phyloP scores from a whole-genome alignment of 2,888 invertebrate genomes.

The Aphidoletes aphidimyza region DNA sequence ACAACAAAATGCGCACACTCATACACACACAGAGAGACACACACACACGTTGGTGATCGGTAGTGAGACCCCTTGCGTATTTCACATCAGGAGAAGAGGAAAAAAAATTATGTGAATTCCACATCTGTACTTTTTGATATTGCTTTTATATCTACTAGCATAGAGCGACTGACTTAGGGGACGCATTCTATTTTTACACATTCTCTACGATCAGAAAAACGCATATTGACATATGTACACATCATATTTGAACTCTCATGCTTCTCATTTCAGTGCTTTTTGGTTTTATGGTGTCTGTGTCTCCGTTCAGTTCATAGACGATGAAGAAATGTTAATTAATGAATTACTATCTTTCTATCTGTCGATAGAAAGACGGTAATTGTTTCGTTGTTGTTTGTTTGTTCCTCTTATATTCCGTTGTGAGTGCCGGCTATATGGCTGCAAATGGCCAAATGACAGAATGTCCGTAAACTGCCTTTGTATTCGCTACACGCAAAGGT shows the following conservation, averaged over 20 bases:
- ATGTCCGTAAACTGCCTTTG: neutral
- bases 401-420: neutral
- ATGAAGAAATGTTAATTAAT: conserved; percentile 44
- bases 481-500: conserved; percentile 35
- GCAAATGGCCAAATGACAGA: neutral
- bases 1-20: neutral
- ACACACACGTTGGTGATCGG: neutral
- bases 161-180: conserved; percentile 52
- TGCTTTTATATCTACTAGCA: conserved; percentile 47
- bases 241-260: neutral
- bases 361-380: conserved; percentile 40
- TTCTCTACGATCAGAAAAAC: conserved; percentile 32
- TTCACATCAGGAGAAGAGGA: neutral
- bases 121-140: conserved; percentile 53
- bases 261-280: neutral
- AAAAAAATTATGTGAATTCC: neutral
- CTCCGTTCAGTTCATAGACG: neutral
- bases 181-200: conserved; percentile 49
- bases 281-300: neutral
- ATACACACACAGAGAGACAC: neutral
- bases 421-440: too few species aligned
- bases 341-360: conserved; percentile 49
- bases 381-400: conserved; percentile 21
- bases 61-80: conserved; percentile 41
- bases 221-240: conserved; percentile 51